Evolutionary conservation across 2,888 invertebrate genomes (phyloP).

Genomic region (Axea sp.): DNA sequence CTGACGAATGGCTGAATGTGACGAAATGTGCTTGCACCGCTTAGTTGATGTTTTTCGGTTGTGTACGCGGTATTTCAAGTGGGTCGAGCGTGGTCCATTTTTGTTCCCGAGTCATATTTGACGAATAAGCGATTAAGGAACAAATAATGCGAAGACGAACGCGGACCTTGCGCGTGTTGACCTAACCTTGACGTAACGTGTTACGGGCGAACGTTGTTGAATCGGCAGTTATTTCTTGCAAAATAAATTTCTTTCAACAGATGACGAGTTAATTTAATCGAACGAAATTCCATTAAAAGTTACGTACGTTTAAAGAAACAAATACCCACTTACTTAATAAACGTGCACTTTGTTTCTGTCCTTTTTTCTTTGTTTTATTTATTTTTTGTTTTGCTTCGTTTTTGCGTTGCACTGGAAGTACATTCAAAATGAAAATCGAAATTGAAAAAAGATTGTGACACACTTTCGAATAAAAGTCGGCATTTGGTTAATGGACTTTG

Average conservation of each 20-base stretch:
- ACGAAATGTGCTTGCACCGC: constrained; percentile 63
- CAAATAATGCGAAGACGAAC: constrained; percentile 7
- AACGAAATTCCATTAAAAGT: not conserved
- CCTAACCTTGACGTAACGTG: constrained; percentile 15
- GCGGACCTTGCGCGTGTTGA: constrained; percentile 9
- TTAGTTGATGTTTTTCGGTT: constrained; percentile 28
- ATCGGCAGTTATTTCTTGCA: not conserved
- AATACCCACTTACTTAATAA: too few species aligned
- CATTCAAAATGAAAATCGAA: too few species aligned
- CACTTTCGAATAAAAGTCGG: too few species aligned
- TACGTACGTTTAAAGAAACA: not conserved
- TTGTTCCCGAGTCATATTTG: constrained; percentile 17
- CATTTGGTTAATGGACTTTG: too few species aligned
- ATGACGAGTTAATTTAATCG: not conserved
- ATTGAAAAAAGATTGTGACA: too few species aligned
- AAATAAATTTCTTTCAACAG: not conserved
- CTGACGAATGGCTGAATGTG: constrained; percentile 67
- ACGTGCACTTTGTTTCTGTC: too few species aligned
- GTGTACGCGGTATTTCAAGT: constrained; percentile 47
- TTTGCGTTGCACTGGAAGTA: too few species aligned
- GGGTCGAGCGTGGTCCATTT: constrained; percentile 28
- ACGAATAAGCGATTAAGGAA: constrained; percentile 44
- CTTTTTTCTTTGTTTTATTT: too few species aligned
- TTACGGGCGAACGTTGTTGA: not conserved
- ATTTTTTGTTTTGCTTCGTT: too few species aligned